A percentile compares a stretch with the other conserved stretches of the same genome.
Evolutionary conservation across 2,888 invertebrate genomes (phyloP).

Genomic region (Standfussiana lucernea): DNA sequence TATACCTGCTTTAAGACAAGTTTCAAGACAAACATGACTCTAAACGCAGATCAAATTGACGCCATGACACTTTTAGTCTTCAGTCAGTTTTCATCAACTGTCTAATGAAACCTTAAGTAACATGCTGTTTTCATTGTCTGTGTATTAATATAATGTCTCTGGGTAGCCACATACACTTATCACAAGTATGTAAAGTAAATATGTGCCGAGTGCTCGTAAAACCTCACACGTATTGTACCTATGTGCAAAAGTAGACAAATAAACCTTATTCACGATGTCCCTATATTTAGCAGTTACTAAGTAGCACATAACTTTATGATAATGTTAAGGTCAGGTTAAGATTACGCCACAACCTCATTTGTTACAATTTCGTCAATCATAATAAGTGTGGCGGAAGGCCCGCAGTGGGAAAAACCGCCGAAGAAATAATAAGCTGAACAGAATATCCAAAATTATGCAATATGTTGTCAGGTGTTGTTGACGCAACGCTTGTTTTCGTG

Average conservation of each 20-base stretch:
- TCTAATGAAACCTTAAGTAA: slow-evolving; percentile 41
- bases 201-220: slow-evolving; percentile 43
- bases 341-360: slow-evolving; percentile 58
- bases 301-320: slow-evolving; percentile 50
- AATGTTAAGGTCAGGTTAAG: slow-evolving; percentile 60
- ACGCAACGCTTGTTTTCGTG: slow-evolving; percentile 89
- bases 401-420: slow-evolving; percentile 60
- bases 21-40: slow-evolving; percentile 24
- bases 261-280: slow-evolving; percentile 9
- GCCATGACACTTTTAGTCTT: slow-evolving; percentile 61
- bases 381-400: slow-evolving; percentile 61
- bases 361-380: slow-evolving; percentile 63
- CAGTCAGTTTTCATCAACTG: slow-evolving; percentile 41
- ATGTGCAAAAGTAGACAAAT: slow-evolving; percentile 24
- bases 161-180: slow-evolving; percentile 40
- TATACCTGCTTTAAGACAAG: slow-evolving; percentile 27
- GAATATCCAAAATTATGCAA: slow-evolving; percentile 78
- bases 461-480: slow-evolving; percentile 85
- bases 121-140: slow-evolving; percentile 43
- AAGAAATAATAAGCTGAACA: slow-evolving; percentile 60
- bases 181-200: slow-evolving; percentile 54
- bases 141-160: slow-evolving; percentile 23
- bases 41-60: slow-evolving; percentile 44
- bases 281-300: slow-evolving; percentile 32
- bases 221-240: slow-evolving; percentile 40